Evolutionary conservation across 2,797 vertebrate genomes (phyloP).

Genomic region (Poecilia velifera): DNA sequence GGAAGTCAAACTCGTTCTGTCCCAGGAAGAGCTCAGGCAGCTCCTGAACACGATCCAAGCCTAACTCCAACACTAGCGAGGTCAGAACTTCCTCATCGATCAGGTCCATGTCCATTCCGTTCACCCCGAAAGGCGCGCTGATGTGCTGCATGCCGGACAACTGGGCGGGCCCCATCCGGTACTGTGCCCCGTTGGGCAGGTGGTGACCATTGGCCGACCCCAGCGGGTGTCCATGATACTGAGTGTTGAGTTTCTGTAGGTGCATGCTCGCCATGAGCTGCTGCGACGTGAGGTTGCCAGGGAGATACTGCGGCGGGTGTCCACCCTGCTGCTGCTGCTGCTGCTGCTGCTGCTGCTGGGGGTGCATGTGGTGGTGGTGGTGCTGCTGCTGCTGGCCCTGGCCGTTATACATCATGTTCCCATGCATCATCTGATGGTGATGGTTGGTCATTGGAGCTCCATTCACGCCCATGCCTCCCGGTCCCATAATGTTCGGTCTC

Average conservation of each 20-base stretch:
- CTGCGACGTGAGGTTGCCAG: conserved; percentile 79
- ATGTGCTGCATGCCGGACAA: conserved; percentile 84
- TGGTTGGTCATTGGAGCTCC: conserved; percentile 82
- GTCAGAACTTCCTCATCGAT: conserved; percentile 97
- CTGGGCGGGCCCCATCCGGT: conserved; percentile 81
- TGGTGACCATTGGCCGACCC: conserved; percentile 78
- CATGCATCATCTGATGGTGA: conserved; percentile 84
- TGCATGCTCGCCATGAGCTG: conserved; percentile 93
- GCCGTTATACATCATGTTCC: conserved; percentile 83
- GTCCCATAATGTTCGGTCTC: conserved; percentile 76
- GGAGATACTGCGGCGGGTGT: conserved; percentile 81
- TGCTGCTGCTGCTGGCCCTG: conserved; percentile 73
- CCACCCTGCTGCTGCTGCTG: conserved; percentile 70
- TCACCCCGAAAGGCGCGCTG: conserved; percentile 80
- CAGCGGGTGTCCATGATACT: conserved; percentile 87
- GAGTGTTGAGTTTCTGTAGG: conserved; percentile 91
- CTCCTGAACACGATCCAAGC: conserved; percentile 93
- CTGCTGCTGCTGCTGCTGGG: conserved; percentile 72
- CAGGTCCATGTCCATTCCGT: conserved; percentile 91
- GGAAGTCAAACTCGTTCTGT: conserved; percentile 97
- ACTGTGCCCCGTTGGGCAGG: conserved; percentile 75
- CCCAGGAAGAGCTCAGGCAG: conserved; percentile 95
- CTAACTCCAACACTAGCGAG: conserved; percentile 91
- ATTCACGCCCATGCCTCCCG: conserved; percentile 70
- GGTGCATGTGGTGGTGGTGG: conserved; percentile 70